These are phyloP conservation scores for Hybos culiciformis DNA, from an alignment of 2,888 invertebrate species.

Conservation along the genomic window DNA sequence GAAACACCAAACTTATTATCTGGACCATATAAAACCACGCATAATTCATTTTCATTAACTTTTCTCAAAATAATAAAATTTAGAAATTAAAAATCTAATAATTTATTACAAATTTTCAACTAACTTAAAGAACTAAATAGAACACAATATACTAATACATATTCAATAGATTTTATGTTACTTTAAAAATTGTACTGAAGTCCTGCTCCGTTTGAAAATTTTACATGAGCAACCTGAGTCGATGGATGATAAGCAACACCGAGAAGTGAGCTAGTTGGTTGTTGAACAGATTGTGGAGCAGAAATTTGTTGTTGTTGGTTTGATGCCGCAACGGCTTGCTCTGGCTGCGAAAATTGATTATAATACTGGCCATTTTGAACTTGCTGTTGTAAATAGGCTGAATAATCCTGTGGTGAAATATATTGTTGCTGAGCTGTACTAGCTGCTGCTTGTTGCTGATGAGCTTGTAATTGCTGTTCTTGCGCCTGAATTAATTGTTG, in stretches of 20 bases:
- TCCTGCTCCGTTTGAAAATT: constrained; percentile 34
- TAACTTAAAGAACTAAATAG: too few relatives aligned
- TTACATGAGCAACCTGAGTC: constrained; percentile 38
- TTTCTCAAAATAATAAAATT: too few relatives aligned
- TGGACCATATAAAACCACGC: too few relatives aligned
- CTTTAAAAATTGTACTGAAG: constrained; percentile 27
- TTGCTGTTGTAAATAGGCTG: constrained; percentile 1
- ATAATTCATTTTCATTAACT: too few relatives aligned
- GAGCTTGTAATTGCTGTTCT: constrained; percentile 20
- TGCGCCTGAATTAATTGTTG: constrained; percentile 17
- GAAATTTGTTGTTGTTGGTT: constrained; percentile 15
- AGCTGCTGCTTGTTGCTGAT: not conserved
- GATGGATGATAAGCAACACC: constrained; percentile 36
- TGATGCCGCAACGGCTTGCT: constrained; percentile 2
- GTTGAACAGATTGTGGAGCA: constrained; percentile 13
- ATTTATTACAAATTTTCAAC: too few relatives aligned
- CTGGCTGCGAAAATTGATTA: not conserved
- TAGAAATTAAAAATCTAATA: too few relatives aligned
- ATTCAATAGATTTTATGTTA: not conserved
- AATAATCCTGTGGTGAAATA: constrained; percentile 20
- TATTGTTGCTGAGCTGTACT: constrained; percentile 19
- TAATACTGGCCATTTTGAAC: constrained; percentile 6
- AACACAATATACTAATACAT: too few relatives aligned
- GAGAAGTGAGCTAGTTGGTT: constrained; percentile 18
- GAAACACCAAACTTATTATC: too few relatives aligned